Base-by-base conservation (phyloP, 1,140 invertebrate genomes). In the Trichonephila inaurata region DNA sequence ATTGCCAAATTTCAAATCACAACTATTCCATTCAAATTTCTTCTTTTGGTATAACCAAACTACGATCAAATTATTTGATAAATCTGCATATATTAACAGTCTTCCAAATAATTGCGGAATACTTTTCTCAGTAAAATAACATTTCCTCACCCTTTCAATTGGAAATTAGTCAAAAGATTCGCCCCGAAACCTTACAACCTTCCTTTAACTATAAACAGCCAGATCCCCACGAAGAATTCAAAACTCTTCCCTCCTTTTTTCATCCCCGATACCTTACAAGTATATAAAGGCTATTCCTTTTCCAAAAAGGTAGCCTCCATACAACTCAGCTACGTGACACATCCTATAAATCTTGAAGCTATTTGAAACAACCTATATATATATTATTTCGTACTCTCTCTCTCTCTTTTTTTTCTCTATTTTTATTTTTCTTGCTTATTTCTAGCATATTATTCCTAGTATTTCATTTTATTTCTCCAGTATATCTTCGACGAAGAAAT, bases 381-480 rank as follows among this genome's bases (percentile, higher is more conserved):
- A 77, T 77, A 77, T 77, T 33, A 33, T 16, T 77, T 33, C 28
- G 28, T 77, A 21, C 28, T 18, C 58, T 58, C 62, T 64, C 64
- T n/a, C 10, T 69, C n/a, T 69, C 4, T 69, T 33, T 61, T 28
- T 28, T 28, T 28, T 28, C 28, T 21, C 6, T 33, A 24, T 24
- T 21, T n/a, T 64, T 69, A 24, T 69, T 87, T 83, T 62, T 87
- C 7, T 60, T 62, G 33, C 33, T 40, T 69, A 69, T n/a, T 69
- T 89, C 62, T n/a, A 69, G 18, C 64, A 66, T 89, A 89, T 69
- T 61, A 66, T 89, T 89, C 44, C 87, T 44, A 44, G 87, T 89
- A 66, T 89, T 69, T 89, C 87, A 89, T 89, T 89, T 89, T 69
- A 89, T 88, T 89, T 33, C 44, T 69, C 58, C 61, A 51, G 40